Conservation (phyloP, 1,140 invertebrate species). For the Sipha flava region DNA sequence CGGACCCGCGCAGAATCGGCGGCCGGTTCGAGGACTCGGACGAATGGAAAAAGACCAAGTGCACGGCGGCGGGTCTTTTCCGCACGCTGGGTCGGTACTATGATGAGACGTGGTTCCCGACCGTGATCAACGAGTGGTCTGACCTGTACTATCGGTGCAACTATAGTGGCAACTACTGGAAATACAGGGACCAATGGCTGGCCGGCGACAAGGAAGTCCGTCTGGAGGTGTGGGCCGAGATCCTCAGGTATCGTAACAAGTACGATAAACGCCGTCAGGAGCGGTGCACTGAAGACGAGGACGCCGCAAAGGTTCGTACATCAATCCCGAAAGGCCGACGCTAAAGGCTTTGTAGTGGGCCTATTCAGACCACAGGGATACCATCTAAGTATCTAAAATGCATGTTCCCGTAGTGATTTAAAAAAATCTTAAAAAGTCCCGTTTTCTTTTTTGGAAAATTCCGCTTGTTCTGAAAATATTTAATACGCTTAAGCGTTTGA, state of each 20-base stretch:
- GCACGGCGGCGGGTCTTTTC: not conserved
- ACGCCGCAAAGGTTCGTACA: not conserved
- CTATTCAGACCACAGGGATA: no score
- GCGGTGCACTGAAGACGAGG: not conserved
- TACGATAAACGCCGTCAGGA: not conserved
- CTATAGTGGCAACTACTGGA: not conserved
- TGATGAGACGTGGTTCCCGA: not conserved
- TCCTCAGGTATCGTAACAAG: not conserved
- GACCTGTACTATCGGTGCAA: not conserved
- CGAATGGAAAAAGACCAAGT: not conserved
- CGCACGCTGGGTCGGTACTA: not conserved
- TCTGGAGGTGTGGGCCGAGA: not conserved
- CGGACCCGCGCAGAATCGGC: not conserved
- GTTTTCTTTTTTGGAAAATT: no score
- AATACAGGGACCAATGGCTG: not conserved
- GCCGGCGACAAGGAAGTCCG: conserved; percentile 9
- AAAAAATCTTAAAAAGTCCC: no score
- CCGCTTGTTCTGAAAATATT: no score
- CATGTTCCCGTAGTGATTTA: no score
- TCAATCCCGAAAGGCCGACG: not conserved
- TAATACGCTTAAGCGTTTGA: no score
- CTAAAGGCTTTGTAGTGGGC: no score
- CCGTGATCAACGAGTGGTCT: not conserved
- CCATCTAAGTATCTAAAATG: no score
- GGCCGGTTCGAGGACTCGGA: not conserved